Percentiles rank a stretch among this genome's conserved stretches.
These are phyloP conservation scores for Ciconia stormi DNA, from an alignment of 2,113 vertebrate genomes.

Conservation along the genomic window DNA sequence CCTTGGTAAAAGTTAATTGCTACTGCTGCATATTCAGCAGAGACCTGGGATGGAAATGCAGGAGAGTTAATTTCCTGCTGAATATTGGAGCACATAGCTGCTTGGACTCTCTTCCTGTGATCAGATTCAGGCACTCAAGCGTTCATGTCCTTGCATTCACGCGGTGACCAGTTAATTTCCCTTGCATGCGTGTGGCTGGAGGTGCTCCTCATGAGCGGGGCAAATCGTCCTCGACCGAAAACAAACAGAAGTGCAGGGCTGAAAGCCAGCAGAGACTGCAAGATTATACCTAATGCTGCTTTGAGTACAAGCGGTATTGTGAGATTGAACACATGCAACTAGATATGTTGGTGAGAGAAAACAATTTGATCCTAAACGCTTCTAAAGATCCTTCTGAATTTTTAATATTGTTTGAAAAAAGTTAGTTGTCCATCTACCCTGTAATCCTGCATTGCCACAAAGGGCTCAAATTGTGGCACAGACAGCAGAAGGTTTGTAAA, in stretches of 20 bases:
- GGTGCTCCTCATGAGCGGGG: not conserved
- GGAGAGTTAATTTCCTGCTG: slow-evolving; percentile 46
- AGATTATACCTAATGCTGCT: not conserved
- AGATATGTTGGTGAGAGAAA: not conserved
- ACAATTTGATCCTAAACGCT: not conserved
- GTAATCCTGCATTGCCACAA: not conserved
- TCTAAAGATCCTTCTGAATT: not conserved
- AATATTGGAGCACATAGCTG: not conserved
- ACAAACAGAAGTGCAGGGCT: not conserved
- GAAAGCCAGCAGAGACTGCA: not conserved
- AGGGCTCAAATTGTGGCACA: not conserved
- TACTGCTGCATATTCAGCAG: not conserved
- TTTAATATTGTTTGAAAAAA: not conserved
- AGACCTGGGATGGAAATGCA: not conserved
- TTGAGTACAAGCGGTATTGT: not conserved
- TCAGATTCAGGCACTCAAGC: not conserved
- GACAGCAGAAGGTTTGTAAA: not conserved
- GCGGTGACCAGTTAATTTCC: not conserved
- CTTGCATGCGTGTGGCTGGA: not conserved
- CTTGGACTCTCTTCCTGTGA: not conserved
- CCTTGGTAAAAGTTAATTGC: slow-evolving; percentile 27
- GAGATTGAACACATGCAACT: not conserved
- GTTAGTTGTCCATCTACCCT: not conserved
- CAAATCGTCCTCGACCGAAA: not conserved
- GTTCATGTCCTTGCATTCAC: not conserved